phyloP scores from a whole-genome alignment of 1,140 invertebrate genomes.

The Calephelis nemesis region DNA sequence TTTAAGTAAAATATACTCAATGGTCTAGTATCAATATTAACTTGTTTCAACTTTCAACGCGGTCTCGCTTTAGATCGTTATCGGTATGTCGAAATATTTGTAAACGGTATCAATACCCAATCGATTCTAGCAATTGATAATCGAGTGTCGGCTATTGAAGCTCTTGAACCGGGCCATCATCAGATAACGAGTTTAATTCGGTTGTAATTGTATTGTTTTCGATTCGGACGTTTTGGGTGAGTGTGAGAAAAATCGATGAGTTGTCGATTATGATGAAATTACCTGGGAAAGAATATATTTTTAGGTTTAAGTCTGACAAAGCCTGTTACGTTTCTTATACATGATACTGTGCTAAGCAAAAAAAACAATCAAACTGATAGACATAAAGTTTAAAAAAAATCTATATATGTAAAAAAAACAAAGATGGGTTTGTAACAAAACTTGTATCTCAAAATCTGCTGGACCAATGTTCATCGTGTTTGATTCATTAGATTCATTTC shows the following conservation, averaged over 20 bases:
- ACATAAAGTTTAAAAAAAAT: too few species aligned
- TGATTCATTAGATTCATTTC: too few species aligned
- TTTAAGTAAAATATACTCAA: background rate
- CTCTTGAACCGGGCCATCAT: conserved; percentile 41
- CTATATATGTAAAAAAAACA: too few species aligned
- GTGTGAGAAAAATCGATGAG: background rate
- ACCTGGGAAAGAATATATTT: too few species aligned
- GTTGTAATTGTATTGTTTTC: conserved; percentile 48
- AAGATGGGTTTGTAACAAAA: too few species aligned
- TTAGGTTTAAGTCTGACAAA: too few species aligned
- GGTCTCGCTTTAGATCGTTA: conserved; percentile 44
- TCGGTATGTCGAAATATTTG: conserved; percentile 75
- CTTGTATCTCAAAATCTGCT: too few species aligned
- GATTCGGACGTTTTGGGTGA: conserved; percentile 32
- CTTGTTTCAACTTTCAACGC: conserved; percentile 40
- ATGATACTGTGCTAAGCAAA: too few species aligned
- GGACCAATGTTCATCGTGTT: too few species aligned
- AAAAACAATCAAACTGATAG: too few species aligned
- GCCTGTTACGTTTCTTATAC: too few species aligned
- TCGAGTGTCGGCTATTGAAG: conserved; percentile 41
- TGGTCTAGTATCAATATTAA: conserved; percentile 38
- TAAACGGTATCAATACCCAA: conserved; percentile 63
- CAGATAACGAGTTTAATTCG: conserved; percentile 47
- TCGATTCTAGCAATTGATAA: conserved; percentile 52
- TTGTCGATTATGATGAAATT: background rate